Evolutionary conservation across 1,140 invertebrate genomes (phyloP), one percentile per base, ranked within the genome.

Genomic region (Saccostrea echinata): DNA sequence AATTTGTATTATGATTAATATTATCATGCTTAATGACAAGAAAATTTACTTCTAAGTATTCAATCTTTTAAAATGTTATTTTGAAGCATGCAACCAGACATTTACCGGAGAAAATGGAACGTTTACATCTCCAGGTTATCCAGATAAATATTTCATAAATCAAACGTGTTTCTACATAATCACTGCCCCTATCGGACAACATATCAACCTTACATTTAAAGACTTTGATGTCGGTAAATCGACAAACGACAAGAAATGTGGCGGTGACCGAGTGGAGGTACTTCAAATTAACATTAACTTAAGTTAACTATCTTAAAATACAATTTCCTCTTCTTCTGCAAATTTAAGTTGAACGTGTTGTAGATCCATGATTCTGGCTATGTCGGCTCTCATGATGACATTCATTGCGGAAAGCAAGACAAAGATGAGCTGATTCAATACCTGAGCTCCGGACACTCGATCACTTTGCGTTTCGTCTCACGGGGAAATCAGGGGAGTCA

Each of bases 151-250:
- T 33, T 76, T 3, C 27, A 30, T 4, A 76, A 76, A 76, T 27
- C 24, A 12, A 3, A 30, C 68, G 30, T 76, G 68, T 76, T 8
- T 30, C 16, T 76, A 76, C 68, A 76, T 12, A 16, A 76, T 76
- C 3, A 33, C 27, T 30, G 68, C 68, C 13, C 68, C 68, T 3
- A 27, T 2, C 33, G 68, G 68, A 12, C 27, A 76, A 12, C 68
- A 16, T 27, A 76, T 76, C 24, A 16, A 33, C 27, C 68, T 76
- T 76, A 30, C 68, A 2, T 76, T 76, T 76, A 12, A 30, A 12
- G 68, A 76, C 27, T 76, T 76, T 76, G 68, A 76, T 76, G 68
- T 76, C 16, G 68, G 68, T 33, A 33, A 76, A 76, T 30, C 68
- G 16, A 76, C 16, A 16, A 76, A 76, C 33, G 68, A 76, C 11